Evolutionary conservation across 2,888 invertebrate genomes (phyloP), one percentile per base, ranked within the genome.

Genomic region (Mythimna loreyi): DNA sequence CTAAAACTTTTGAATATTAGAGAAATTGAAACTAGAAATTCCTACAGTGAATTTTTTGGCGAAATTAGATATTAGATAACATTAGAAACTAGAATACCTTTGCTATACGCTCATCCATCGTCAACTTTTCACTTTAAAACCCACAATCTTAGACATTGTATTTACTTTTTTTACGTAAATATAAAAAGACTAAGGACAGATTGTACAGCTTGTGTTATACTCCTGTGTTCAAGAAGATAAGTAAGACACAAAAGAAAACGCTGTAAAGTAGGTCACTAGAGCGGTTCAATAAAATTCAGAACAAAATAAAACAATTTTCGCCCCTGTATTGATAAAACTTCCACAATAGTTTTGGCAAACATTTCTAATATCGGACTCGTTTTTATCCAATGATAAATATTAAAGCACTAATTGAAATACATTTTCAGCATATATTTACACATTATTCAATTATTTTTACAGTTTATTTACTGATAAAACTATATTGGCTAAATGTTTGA

Each of bases 251-350:
- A 87, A n/a, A 85, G 83, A 78, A 67, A 84, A 70, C 23, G 36
- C 50, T 28, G 21, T 57, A 66, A 92, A 89, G 67, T 92, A 85
- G 92, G 93, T 93, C 92, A 92, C 77, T 79, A 74, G 82, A 80
- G 66, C 84, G 70, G 75, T 76, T 85, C 83, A 80, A 85, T 86
- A 87, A 67, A 79, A 78, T 64, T 67, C 16, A 33, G 60, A 56
- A 64, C 64, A 67, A 72, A 82, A 74, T 70, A 70, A 45, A 63
- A 13, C 53, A 70, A 56, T 67, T 64, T 60, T 57, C 59, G 56
- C 43, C 49, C 33, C 66, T 75, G 67, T 92, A 92, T 92, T 89
- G 92, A 92, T 70, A 88, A 91, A 92, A 92, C 92, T 85, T 83
- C 28, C 21, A 23, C 16, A 25, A 53, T 21, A 74, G 66, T 76